Conservation (phyloP, 2,113 vertebrate species). For the Barnardius zonarius region DNA sequence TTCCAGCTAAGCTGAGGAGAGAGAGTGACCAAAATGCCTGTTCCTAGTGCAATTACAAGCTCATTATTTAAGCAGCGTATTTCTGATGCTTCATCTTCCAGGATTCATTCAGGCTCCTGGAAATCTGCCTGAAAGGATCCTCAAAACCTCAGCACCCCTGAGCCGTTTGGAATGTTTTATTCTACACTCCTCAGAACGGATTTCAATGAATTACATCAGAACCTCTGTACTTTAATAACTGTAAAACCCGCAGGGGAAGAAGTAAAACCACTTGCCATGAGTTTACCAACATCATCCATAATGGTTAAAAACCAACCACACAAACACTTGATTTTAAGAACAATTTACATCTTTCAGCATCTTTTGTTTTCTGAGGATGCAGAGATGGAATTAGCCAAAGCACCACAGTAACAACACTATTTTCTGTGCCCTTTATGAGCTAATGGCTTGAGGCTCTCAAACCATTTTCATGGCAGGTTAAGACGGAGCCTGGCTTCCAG, state of each 20-base stretch:
- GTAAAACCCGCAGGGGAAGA: neutral
- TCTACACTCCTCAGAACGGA: neutral
- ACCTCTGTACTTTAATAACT: neutral
- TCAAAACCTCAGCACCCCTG: neutral
- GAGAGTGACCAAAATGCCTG: neutral
- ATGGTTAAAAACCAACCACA: neutral
- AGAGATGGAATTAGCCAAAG: neutral
- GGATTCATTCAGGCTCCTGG: neutral
- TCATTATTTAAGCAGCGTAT: neutral
- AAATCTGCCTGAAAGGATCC: neutral
- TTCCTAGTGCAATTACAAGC: neutral
- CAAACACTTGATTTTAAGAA: neutral
- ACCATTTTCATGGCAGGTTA: neutral
- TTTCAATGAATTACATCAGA: neutral
- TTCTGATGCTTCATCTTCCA: neutral
- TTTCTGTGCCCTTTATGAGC: neutral
- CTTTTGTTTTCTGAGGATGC: fast-evolving
- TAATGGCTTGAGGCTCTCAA: neutral
- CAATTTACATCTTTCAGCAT: neutral
- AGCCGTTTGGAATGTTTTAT: neutral
- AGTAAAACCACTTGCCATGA: neutral
- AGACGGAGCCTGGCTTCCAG: neutral
- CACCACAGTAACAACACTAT: neutral
- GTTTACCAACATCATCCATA: neutral
- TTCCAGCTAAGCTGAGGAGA: neutral